Conservation (phyloP, 2,888 invertebrate species). For the Apotomis betuletana region DNA sequence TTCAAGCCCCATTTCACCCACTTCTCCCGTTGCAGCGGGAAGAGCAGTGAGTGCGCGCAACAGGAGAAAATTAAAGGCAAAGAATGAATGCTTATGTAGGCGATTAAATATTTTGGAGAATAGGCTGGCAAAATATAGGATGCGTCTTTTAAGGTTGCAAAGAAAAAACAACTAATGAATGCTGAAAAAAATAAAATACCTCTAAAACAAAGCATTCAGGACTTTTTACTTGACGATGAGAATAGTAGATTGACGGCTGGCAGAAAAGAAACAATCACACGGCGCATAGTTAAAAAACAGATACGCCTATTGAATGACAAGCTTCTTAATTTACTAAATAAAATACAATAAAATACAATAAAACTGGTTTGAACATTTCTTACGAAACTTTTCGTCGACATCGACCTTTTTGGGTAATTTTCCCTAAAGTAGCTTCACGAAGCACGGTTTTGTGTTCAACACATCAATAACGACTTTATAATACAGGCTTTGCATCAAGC, state of each 20-base stretch:
- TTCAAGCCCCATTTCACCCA: neutral
- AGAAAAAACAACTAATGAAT: no score
- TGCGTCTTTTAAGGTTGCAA: neutral
- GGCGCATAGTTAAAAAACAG: neutral
- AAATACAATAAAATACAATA: neutral
- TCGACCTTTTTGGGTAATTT: neutral
- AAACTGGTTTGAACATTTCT: neutral
- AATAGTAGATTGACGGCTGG: neutral
- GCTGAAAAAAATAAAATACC: no score
- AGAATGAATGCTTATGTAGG: neutral
- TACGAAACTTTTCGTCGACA: neutral
- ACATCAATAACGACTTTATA: neutral
- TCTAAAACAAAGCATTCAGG: neutral
- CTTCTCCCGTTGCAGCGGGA: neutral
- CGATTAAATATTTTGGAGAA: neutral
- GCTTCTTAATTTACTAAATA: neutral
- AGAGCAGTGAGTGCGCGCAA: neutral
- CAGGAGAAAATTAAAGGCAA: neutral
- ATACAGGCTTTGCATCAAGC: neutral
- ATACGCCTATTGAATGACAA: neutral
- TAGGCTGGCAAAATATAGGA: neutral
- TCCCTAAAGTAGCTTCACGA: neutral
- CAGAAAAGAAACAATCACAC: neutral
- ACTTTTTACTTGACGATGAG: neutral
- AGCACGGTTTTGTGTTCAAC: neutral